Evolutionary conservation across 2,113 vertebrate species (phyloP).

Genomic region (Scortum barcoo): DNA sequence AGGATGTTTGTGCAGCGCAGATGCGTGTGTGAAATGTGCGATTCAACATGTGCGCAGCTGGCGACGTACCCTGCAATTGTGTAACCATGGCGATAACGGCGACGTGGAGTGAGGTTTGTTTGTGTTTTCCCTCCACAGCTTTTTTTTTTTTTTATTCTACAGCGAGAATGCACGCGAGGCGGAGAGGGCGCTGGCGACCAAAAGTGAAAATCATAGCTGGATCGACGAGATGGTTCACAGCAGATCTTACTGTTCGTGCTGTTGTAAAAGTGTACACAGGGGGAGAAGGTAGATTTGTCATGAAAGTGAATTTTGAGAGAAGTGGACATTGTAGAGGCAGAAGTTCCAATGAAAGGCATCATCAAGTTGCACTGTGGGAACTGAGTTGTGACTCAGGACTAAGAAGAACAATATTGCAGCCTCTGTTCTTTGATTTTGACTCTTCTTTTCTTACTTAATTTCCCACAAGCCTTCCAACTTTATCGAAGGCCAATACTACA

Average conservation of each 20-base stretch:
- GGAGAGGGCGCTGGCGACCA: background rate
- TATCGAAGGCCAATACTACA: background rate
- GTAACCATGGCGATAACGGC: slow-evolving; percentile 49
- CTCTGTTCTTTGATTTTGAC: background rate
- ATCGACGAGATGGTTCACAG: slow-evolving; percentile 1
- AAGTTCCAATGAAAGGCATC: background rate
- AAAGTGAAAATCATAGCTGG: slow-evolving; percentile 3
- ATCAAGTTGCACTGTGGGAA: background rate
- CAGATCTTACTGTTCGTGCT: background rate
- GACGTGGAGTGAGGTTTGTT: background rate
- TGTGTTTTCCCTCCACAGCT: background rate
- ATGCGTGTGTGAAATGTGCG: slow-evolving; percentile 19
- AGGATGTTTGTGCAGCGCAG: slow-evolving; percentile 29
- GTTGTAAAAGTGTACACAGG: background rate
- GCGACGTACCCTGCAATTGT: background rate
- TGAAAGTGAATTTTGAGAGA: background rate
- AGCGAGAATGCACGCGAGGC: background rate
- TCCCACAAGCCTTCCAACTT: background rate
- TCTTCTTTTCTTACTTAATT: background rate
- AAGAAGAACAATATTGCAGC: background rate
- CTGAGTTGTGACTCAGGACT: no score
- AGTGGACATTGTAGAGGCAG: background rate
- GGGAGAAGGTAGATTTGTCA: background rate
- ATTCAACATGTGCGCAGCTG: slow-evolving; percentile 27
- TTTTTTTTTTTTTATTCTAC: slow-evolving; percentile 21